Conservation (phyloP, 2,113 vertebrate genomes). For the Galeopterus variegatus region DNA sequence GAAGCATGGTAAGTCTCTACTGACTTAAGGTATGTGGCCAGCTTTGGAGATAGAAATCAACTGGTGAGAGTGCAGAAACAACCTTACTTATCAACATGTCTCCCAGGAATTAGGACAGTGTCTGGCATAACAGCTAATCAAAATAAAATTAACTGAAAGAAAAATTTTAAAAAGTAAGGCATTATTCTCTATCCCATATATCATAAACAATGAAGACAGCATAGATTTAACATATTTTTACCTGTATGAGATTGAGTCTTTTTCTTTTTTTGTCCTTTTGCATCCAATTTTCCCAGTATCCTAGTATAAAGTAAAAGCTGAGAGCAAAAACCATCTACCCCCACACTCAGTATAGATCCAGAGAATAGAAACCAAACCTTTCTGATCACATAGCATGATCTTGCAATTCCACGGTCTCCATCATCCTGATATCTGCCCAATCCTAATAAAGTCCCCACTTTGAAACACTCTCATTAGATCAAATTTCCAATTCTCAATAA, state of each 20-base stretch:
- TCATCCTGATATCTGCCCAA: not conserved
- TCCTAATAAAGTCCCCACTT: not conserved
- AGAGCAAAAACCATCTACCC: not conserved
- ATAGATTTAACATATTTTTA: not conserved
- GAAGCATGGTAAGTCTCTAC: too few relatives aligned
- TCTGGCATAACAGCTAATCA: not conserved
- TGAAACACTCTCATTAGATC: not conserved
- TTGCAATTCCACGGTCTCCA: not conserved
- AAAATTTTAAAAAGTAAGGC: not conserved
- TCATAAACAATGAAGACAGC: not conserved
- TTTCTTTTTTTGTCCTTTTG: not conserved
- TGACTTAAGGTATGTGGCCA: too few relatives aligned
- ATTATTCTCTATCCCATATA: not conserved
- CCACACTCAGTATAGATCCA: not conserved
- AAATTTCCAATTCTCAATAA: not conserved
- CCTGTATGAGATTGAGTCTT: not conserved
- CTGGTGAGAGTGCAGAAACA: too few relatives aligned
- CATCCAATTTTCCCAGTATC: not conserved
- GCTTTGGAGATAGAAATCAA: too few relatives aligned
- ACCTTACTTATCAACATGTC: not conserved
- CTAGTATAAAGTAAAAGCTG: not conserved
- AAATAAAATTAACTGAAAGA: not conserved
- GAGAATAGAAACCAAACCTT: not conserved
- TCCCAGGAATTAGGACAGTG: not conserved
- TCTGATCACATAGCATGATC: not conserved